A percentile compares a stretch with the other conserved stretches of the same genome.
Conservation (phyloP, 2,113 vertebrate species). For the Tragelaphus strepsiceros region DNA sequence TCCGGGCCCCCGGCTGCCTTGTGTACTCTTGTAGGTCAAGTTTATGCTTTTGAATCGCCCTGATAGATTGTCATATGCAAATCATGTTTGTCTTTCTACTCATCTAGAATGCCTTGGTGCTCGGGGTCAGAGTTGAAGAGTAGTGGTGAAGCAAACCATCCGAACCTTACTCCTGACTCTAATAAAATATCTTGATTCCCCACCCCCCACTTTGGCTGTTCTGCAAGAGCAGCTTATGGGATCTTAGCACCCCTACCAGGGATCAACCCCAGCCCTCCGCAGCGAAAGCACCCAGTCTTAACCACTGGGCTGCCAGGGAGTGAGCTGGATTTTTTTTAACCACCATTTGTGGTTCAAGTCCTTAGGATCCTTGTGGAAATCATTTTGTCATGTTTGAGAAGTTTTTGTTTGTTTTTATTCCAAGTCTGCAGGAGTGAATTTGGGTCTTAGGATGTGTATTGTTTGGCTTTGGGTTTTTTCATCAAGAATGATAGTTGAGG, state of each 20-base stretch:
- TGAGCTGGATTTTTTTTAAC: not conserved
- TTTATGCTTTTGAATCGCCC: not conserved
- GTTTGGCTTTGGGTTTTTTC: not conserved
- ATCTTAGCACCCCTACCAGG: not conserved
- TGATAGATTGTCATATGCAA: not conserved
- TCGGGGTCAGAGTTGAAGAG: not conserved
- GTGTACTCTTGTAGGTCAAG: not conserved
- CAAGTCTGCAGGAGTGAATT: not conserved
- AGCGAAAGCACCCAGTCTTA: not conserved
- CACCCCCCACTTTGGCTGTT: fast-evolving
- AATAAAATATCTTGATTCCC: not conserved
- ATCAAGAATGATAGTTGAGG: not conserved
- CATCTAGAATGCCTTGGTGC: not conserved
- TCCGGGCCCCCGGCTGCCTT: not conserved
- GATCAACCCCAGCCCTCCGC: not conserved
- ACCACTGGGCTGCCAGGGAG: not conserved
- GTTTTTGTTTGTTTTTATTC: not conserved
- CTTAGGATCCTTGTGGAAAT: not conserved
- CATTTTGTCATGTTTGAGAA: not conserved
- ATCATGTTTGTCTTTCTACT: not conserved
- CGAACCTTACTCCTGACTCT: not conserved
- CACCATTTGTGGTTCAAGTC: not conserved
- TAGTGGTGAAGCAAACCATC: not conserved
- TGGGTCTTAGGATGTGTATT: not conserved
- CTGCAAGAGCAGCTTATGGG: not conserved